phyloP scores from a whole-genome alignment of 37 sponge, comb jelly and placozoan species.

The Crambe crambe region DNA sequence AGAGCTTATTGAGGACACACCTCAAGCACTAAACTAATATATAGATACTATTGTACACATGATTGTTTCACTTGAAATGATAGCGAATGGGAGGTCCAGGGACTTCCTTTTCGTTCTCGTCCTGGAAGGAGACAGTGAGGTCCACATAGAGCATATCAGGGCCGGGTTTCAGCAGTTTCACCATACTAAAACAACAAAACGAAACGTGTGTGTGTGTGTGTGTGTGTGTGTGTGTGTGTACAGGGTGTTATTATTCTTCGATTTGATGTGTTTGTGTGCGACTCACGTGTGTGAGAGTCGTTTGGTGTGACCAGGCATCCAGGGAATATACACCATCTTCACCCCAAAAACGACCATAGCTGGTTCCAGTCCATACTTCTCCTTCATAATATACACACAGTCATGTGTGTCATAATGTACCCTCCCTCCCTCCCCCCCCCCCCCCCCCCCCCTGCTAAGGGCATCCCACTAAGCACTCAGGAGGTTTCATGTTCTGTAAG shows the following conservation, averaged over 20 bases:
- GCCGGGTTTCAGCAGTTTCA: slow-evolving; percentile 55
- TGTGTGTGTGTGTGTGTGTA: too few species aligned
- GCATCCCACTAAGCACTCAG: too few species aligned
- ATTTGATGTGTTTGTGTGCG: background rate
- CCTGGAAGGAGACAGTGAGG: slow-evolving; percentile 77
- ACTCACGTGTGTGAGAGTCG: slow-evolving; percentile 74
- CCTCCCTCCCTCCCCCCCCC: too few species aligned
- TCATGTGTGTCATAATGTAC: background rate
- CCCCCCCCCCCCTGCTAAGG: too few species aligned
- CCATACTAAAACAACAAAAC: slow-evolving; percentile 40
- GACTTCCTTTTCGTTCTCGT: slow-evolving; percentile 39
- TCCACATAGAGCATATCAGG: slow-evolving; percentile 70
- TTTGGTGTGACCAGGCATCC: slow-evolving; percentile 89
- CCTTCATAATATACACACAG: slow-evolving; percentile 26
- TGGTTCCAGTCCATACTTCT: slow-evolving; percentile 62
- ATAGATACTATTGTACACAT: too few species aligned
- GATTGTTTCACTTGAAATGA: slow-evolving; percentile 42
- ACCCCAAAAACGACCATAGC: slow-evolving; percentile 92
- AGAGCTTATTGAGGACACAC: too few species aligned
- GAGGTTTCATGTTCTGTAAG: too few species aligned
- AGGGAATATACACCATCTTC: slow-evolving; percentile 93
- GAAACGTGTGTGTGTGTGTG: too few species aligned
- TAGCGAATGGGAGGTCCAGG: slow-evolving; percentile 75
- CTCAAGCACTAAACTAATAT: too few species aligned
- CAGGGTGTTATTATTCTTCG: background rate